Base-by-base conservation (phyloP, 2,888 invertebrate species). In the Alsophila aescularia region DNA sequence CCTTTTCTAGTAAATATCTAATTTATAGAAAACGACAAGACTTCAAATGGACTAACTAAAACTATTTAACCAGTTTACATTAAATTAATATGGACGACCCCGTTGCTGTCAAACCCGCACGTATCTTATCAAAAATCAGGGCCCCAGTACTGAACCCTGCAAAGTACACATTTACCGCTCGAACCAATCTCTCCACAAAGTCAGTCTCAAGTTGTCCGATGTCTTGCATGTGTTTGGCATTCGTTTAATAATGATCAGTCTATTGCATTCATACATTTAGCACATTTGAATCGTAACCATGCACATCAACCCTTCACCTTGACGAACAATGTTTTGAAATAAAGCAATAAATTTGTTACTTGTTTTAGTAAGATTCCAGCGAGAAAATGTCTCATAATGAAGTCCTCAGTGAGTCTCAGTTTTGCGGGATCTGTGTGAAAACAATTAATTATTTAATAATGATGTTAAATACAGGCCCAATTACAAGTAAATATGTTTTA, bases 311-410 rank as follows among this genome's bases (percentile, higher is more conserved):
- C 14, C 31, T 8, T 18, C 48, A 51, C 40, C 50, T 45, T 7
- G 24, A 54, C 49, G 39, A 54, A 67, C 52, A 18, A 18, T 45
- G n/a, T 51, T 51, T 40, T 29, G 40, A 48, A 60, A 62, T 52
- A 55, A 56, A 55, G 56, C 43, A 57, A 60, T 52, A 37, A 43
- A 50, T 40, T 52, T 52, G 54, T 65, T 78, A 90, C 91, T 73
- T 91, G 98, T 86, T 97, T 96, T 66, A 99, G 90, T 57, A 99
- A 87, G 40, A 97, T 92, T 9, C 98, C 98, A 40, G 96, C 96
- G 45, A 98, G 93, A 82, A 98, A 99, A 81, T 99, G 99, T 75
- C 96, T 96, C 71, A 95, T 94, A 73, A 97, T 96, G 85, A 98
- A 99, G 62, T 96, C 96, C 69, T 97, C 96, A 0, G 93, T 93